These are phyloP conservation scores for Cairina moschata DNA, from an alignment of 2,113 vertebrate species.

Conservation along the genomic window DNA sequence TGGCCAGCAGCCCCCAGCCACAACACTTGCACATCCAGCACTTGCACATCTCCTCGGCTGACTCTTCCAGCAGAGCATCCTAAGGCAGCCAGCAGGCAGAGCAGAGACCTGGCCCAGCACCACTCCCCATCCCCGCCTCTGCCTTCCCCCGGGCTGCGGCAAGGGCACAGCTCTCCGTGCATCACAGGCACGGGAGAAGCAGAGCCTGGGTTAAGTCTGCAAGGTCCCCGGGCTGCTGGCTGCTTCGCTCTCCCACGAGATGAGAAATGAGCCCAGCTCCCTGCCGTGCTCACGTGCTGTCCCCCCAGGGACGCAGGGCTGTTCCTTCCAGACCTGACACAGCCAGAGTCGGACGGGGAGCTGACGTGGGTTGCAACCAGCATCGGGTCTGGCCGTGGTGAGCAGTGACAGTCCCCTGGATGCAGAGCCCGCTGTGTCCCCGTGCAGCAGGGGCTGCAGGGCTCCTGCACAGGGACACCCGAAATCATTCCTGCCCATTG, in stretches of 20 bases:
- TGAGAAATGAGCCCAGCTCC: neutral
- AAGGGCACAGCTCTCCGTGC: neutral
- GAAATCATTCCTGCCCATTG: neutral
- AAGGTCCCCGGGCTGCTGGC: neutral
- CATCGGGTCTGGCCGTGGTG: fast-evolving
- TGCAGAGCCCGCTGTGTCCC: neutral
- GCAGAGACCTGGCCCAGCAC: neutral
- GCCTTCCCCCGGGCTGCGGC: neutral
- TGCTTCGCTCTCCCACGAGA: neutral
- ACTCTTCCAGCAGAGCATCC: neutral
- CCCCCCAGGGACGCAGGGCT: neutral
- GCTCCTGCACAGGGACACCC: neutral
- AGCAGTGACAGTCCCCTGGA: neutral
- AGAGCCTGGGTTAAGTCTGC: neutral
- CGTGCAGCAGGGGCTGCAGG: neutral
- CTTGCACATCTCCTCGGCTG: neutral
- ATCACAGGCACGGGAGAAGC: neutral
- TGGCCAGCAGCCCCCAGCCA: neutral
- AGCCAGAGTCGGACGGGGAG: neutral
- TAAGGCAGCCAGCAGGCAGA: neutral
- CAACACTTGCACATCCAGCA: neutral
- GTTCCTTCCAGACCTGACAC: too few relatives aligned
- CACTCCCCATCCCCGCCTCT: neutral
- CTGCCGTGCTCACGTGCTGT: neutral
- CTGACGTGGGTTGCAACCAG: neutral